phyloP scores from a whole-genome alignment of 2,888 invertebrate genomes.

The Taphrorychus bicolor region DNA sequence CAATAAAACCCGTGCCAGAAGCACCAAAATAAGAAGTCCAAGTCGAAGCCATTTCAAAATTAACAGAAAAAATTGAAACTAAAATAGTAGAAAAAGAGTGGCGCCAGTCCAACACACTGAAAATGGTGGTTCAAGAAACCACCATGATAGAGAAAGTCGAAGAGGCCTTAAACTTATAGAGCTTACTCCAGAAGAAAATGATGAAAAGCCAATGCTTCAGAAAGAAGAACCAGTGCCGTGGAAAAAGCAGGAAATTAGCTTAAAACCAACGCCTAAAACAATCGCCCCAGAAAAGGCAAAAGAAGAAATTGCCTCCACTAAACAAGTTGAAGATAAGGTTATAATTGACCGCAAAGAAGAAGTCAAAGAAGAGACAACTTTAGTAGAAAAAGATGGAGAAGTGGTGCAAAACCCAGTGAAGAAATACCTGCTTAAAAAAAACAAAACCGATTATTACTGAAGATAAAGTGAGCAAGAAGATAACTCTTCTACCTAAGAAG shows the following conservation, averaged over 20 bases:
- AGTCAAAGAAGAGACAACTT: slow-evolving; percentile 7
- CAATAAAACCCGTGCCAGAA: not conserved
- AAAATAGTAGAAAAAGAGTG: slow-evolving; percentile 53
- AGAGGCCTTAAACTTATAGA: too few species aligned
- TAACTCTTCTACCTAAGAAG: slow-evolving; percentile 11
- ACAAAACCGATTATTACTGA: too few species aligned
- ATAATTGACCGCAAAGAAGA: slow-evolving; percentile 21
- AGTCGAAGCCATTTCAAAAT: slow-evolving; percentile 57
- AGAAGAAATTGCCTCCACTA: not conserved
- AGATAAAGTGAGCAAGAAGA: too few species aligned
- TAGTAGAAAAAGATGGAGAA: slow-evolving; percentile 18
- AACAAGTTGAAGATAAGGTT: slow-evolving; percentile 30
- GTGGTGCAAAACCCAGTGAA: slow-evolving; percentile 12
- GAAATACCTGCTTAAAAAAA: slow-evolving; percentile 3
- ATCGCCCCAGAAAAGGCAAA: slow-evolving; percentile 43
- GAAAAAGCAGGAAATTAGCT: slow-evolving; percentile 68
- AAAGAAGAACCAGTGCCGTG: slow-evolving; percentile 57
- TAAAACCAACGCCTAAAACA: slow-evolving; percentile 59
- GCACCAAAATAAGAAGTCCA: slow-evolving; percentile 56
- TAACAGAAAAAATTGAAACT: slow-evolving; percentile 59
- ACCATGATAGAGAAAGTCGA: slow-evolving; percentile 7
- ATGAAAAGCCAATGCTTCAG: slow-evolving; percentile 22
- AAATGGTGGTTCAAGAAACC: slow-evolving; percentile 1
- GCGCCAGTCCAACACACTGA: too few species aligned
- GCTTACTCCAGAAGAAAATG: too few species aligned